phyloP scores from a whole-genome alignment of 1,140 invertebrate genomes.

The Leptinotarsa lineolata region DNA sequence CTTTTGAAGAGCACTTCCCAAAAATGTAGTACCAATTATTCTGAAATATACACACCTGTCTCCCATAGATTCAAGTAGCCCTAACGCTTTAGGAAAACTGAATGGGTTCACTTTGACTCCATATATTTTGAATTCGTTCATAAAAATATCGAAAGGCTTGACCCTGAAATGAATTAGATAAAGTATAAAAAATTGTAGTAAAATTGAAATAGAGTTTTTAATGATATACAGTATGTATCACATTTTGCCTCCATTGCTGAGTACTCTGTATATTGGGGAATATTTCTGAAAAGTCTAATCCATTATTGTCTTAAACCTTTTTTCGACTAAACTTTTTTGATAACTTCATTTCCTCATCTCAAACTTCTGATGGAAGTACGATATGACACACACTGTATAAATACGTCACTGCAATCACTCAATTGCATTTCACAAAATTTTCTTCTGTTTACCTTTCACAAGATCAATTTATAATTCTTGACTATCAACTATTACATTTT shows the following conservation, averaged over 20 bases:
- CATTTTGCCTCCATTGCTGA: not conserved
- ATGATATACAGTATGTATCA: too few relatives aligned
- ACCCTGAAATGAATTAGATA: slow-evolving; percentile 46
- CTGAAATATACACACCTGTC: slow-evolving; percentile 56
- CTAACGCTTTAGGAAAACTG: slow-evolving; percentile 65
- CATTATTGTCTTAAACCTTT: not conserved
- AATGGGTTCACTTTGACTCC: slow-evolving; percentile 70
- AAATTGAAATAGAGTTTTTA: not conserved
- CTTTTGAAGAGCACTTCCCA: too few relatives aligned
- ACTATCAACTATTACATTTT: too few relatives aligned
- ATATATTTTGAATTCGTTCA: slow-evolving; percentile 66
- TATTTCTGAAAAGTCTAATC: not conserved
- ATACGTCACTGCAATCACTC: too few relatives aligned
- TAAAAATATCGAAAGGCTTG: slow-evolving; percentile 63
- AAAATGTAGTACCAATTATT: too few relatives aligned
- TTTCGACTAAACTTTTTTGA: not conserved
- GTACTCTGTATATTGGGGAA: not conserved
- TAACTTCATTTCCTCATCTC: too few relatives aligned
- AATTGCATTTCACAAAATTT: too few relatives aligned
- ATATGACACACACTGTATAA: too few relatives aligned
- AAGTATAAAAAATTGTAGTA: not conserved
- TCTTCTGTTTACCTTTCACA: too few relatives aligned
- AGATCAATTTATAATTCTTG: too few relatives aligned
- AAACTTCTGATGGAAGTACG: too few relatives aligned
- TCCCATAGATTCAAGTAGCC: slow-evolving; percentile 64